Percentiles rank a stretch among this genome's conserved stretches.
Evolutionary conservation across 2,797 vertebrate genomes (phyloP).

Genomic region (Malacoraja senta): DNA sequence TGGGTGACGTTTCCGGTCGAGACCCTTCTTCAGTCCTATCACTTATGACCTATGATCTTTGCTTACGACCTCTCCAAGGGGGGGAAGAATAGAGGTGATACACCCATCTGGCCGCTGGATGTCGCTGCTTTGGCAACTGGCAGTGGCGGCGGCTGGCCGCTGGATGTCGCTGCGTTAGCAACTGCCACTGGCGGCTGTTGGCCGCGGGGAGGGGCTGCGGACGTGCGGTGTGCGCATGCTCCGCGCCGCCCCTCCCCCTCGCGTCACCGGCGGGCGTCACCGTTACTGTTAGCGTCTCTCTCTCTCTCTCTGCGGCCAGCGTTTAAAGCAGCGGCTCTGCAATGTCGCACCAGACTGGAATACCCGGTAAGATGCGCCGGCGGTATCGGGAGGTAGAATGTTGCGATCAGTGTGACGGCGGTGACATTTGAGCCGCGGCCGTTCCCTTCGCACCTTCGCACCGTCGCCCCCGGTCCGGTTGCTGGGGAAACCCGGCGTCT

Average conservation of each 20-base stretch:
- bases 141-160: no score
- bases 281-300: not conserved
- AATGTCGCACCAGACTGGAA: constrained; percentile 34
- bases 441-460: not conserved
- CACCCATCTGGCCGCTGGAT: no score
- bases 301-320: not conserved
- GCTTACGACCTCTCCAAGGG: no score
- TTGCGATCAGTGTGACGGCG: not conserved
- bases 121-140: no score
- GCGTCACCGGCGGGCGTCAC: not conserved
- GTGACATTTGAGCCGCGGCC: not conserved
- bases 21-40: no score
- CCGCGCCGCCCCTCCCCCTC: not conserved
- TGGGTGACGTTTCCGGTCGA: no score
- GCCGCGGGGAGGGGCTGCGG: not conserved
- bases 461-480: not conserved
- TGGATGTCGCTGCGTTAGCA: no score
- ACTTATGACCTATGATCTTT: no score
- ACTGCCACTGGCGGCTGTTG: no score
- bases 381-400: no score
- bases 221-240: not conserved
- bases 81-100: no score
- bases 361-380: constrained; percentile 11
- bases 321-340: not conserved
- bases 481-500: constrained; percentile 30